phyloP scores from a whole-genome alignment of 2,113 vertebrate species.

The Chionomys nivalis region DNA sequence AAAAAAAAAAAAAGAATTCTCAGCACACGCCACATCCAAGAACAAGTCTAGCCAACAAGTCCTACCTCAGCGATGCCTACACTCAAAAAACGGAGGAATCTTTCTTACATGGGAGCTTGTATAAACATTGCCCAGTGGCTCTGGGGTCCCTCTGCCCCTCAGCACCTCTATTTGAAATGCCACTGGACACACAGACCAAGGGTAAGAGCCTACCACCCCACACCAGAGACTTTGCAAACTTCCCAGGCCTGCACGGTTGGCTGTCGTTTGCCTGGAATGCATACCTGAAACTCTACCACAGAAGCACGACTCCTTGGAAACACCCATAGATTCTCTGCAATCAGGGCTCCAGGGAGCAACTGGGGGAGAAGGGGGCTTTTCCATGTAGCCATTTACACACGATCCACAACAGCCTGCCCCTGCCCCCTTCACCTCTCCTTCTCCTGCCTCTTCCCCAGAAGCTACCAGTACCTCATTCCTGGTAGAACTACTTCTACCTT shows the following conservation, averaged over 20 bases:
- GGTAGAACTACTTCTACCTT: background rate
- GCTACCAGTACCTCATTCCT: background rate
- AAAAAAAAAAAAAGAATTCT: no score
- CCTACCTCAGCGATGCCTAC: background rate
- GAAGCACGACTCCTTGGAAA: background rate
- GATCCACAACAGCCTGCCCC: background rate
- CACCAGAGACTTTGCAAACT: background rate
- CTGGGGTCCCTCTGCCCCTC: background rate
- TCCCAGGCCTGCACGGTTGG: background rate
- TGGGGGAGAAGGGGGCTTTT: background rate
- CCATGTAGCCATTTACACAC: background rate
- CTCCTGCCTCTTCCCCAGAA: background rate
- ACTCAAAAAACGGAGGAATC: background rate
- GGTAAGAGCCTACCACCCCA: background rate
- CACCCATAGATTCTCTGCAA: background rate
- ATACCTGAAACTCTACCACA: background rate
- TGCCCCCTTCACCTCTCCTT: no score
- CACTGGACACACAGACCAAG: rapidly evolving
- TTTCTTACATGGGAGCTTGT: rapidly evolving
- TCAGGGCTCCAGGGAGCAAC: background rate
- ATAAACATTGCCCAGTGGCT: background rate
- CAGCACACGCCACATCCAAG: no score
- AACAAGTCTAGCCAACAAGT: rapidly evolving
- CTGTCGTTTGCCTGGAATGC: background rate
- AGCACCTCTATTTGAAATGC: background rate